Conservation (phyloP, 2,113 vertebrate species). For the Chiloscyllium plagiosum region DNA sequence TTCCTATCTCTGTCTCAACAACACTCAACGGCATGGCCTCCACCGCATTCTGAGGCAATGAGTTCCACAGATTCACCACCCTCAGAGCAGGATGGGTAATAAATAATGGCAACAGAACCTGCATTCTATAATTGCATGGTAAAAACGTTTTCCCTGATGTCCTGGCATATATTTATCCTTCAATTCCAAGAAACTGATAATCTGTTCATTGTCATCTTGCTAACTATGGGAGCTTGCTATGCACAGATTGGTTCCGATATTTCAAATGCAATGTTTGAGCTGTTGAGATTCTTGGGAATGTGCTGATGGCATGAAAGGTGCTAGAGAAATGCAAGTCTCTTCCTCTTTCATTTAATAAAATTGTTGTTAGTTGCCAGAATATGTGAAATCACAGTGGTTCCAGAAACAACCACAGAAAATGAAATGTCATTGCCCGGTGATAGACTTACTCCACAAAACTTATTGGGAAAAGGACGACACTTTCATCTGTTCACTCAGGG, state of each 20-base stretch:
- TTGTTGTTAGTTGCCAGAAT: not conserved
- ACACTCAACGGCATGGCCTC: too few species aligned
- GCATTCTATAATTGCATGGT: too few species aligned
- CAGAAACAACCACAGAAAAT: not conserved
- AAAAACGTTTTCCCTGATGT: too few species aligned
- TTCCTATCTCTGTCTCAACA: too few species aligned
- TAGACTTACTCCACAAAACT: not conserved
- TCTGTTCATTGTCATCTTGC: not conserved
- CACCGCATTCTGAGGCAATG: too few species aligned
- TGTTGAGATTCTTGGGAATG: not conserved
- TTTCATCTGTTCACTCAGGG: not conserved
- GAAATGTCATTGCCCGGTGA: not conserved
- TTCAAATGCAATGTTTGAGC: not conserved
- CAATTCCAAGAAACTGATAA: not conserved
- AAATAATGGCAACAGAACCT: too few species aligned
- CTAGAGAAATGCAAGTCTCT: not conserved
- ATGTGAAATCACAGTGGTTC: not conserved
- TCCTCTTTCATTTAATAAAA: not conserved
- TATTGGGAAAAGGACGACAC: not conserved
- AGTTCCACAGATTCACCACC: too few species aligned
- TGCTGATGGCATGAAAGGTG: not conserved
- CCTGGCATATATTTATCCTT: not conserved
- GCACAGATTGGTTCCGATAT: not conserved
- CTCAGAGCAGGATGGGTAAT: too few species aligned
- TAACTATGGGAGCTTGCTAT: not conserved